Conservation (phyloP, 1,140 invertebrate species). For the Globodera rostochiensis region DNA sequence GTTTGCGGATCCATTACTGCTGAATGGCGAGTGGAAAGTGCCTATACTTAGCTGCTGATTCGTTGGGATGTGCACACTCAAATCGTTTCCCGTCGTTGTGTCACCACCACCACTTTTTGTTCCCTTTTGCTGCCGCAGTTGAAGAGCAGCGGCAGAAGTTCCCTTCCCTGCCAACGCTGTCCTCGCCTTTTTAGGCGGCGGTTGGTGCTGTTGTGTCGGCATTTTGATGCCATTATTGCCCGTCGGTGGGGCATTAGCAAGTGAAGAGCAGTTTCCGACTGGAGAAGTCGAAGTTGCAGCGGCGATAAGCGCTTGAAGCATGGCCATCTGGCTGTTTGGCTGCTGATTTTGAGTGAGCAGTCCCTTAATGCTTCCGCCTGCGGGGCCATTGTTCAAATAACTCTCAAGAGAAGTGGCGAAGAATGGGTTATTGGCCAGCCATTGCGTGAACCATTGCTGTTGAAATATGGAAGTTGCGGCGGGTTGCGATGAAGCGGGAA, state of each 20-base stretch:
- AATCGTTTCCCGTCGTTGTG: neutral
- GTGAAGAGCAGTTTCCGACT: neutral
- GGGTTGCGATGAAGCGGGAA: neutral
- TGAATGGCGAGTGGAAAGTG: neutral
- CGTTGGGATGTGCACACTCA: neutral
- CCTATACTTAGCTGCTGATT: neutral
- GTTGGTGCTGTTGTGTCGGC: neutral
- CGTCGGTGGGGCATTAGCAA: neutral
- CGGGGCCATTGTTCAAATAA: neutral
- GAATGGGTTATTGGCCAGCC: slow-evolving; percentile 12
- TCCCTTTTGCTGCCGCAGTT: neutral
- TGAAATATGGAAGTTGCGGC: neutral
- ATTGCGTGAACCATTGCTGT: slow-evolving; percentile 12
- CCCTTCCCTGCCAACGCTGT: neutral
- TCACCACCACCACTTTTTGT: neutral
- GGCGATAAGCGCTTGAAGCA: neutral
- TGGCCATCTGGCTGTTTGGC: neutral
- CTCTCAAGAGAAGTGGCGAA: slow-evolving; percentile 2
- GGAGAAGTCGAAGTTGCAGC: neutral
- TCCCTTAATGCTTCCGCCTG: neutral
- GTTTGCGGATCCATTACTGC: neutral
- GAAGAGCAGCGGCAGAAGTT: neutral
- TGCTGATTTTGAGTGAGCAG: neutral
- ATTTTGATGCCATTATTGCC: neutral
- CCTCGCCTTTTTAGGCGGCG: neutral